A percentile compares a stretch with the other conserved stretches of the same genome.
phyloP scores from a whole-genome alignment of 53 echinoderm and acorn worm genomes.

The Paracentrotus lividus region DNA sequence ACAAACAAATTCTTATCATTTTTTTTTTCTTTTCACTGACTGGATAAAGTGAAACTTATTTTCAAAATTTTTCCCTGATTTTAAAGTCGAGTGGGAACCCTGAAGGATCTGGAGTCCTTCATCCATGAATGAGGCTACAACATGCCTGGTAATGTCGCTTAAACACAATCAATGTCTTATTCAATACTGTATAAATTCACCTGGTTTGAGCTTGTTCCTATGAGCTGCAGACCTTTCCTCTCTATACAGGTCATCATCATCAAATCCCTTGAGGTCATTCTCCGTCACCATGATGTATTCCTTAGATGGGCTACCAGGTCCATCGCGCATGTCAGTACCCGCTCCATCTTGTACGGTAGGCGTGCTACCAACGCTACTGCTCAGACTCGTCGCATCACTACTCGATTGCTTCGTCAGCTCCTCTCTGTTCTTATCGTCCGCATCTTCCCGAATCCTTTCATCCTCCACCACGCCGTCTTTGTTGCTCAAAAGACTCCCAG shows the following conservation, averaged over 20 bases:
- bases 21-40: no score
- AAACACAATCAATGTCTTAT: not conserved
- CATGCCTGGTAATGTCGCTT: not conserved
- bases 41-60: no score
- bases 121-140: not conserved
- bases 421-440: not conserved
- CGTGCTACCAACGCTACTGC: conserved; percentile 57
- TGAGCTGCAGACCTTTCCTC: conserved; percentile 86
- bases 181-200: no score
- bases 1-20: no score
- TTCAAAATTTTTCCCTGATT: no score
- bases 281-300: conserved; percentile 91
- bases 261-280: conserved; percentile 82
- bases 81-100: no score
- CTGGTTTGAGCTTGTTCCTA: conserved; percentile 97
- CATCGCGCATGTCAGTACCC: not conserved
- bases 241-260: conserved; percentile 69
- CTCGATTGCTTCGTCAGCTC: not conserved
- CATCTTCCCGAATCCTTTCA: conserved; percentile 5
- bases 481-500: conserved; percentile 13
- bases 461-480: not conserved
- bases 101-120: no score
- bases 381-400: conserved; percentile 30
- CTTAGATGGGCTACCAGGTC: conserved; percentile 57
- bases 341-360: conserved; percentile 27